Percentiles rank a stretch among this genome's conserved stretches.
Conservation (phyloP, 1,140 invertebrate genomes). For the Cataglyphis hispanica region DNA sequence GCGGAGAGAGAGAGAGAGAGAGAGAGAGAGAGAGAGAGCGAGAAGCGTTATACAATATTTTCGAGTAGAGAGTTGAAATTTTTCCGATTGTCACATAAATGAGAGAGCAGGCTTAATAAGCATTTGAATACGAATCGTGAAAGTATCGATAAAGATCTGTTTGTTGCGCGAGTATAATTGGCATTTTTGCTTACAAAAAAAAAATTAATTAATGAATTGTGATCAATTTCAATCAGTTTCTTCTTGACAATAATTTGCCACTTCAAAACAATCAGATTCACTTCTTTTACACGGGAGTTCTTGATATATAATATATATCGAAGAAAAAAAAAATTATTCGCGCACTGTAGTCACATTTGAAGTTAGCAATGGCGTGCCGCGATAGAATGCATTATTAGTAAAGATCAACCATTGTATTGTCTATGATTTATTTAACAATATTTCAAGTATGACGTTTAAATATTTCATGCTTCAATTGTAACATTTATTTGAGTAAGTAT, state of each 20-base stretch:
- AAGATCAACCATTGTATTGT: constrained; percentile 16
- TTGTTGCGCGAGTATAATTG: neutral
- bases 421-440: constrained; percentile 38
- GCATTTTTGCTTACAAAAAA: neutral
- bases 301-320: constrained; percentile 14
- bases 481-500: neutral
- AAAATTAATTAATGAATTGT: neutral
- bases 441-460: constrained; percentile 43
- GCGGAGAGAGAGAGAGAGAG: neutral
- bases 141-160: constrained; percentile 12
- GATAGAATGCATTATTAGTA: constrained; percentile 56
- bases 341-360: constrained; percentile 46
- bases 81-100: neutral
- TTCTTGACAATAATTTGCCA: neutral
- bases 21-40: neutral
- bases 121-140: constrained; percentile 10
- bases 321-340: neutral
- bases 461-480: constrained; percentile 52
- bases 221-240: neutral
- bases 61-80: constrained; percentile 19
- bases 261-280: constrained; percentile 5
- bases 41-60: constrained; percentile 22
- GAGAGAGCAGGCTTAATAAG: constrained; percentile 27
- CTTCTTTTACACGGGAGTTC: constrained; percentile 9
- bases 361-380: constrained; percentile 20